These are phyloP conservation scores for Mellilla xanthometata DNA, from an alignment of 2,888 invertebrate species.

Conservation along the genomic window DNA sequence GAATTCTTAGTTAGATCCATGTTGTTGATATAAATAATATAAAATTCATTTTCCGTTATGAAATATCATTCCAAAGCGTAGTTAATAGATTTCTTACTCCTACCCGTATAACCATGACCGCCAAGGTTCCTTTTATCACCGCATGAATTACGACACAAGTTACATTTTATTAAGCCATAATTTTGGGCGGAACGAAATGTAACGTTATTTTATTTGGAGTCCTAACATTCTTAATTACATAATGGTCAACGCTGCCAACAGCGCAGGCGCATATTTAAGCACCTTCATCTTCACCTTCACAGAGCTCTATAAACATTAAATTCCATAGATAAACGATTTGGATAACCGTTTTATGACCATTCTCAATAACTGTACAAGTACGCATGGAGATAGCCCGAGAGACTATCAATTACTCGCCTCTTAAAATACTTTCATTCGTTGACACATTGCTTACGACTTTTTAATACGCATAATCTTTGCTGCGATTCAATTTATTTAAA, in stretches of 20 bases:
- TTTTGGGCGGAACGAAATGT: slow-evolving; percentile 65
- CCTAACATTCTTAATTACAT: slow-evolving; percentile 49
- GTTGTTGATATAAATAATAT: slow-evolving; percentile 5
- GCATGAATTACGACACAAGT: slow-evolving; percentile 58
- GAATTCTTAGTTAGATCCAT: slow-evolving; percentile 3
- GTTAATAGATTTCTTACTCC: slow-evolving; percentile 65
- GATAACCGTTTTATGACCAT: slow-evolving; percentile 16
- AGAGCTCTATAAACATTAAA: slow-evolving; percentile 20
- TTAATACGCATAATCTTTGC: slow-evolving; percentile 25
- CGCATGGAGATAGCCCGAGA: slow-evolving; percentile 3
- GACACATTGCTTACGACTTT: slow-evolving; percentile 24
- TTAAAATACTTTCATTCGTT: slow-evolving; percentile 20
- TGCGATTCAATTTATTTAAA: slow-evolving; percentile 34
- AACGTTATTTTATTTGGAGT: slow-evolving; percentile 51
- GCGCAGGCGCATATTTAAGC: slow-evolving; percentile 37
- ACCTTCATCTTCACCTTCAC: slow-evolving; percentile 25
- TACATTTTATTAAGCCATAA: slow-evolving; percentile 71
- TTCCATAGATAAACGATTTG: slow-evolving; percentile 24
- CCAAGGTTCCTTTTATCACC: slow-evolving; percentile 61
- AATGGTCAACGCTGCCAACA: slow-evolving; percentile 39
- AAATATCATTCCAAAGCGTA: slow-evolving; percentile 34
- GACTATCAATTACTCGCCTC: slow-evolving; percentile 17
- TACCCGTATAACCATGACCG: slow-evolving; percentile 40
- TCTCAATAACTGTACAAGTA: slow-evolving; percentile 12
- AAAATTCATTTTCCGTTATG: not conserved